Base-by-base conservation (phyloP, 2,797 vertebrate species). In the Catamblyrhynchus diadema region DNA sequence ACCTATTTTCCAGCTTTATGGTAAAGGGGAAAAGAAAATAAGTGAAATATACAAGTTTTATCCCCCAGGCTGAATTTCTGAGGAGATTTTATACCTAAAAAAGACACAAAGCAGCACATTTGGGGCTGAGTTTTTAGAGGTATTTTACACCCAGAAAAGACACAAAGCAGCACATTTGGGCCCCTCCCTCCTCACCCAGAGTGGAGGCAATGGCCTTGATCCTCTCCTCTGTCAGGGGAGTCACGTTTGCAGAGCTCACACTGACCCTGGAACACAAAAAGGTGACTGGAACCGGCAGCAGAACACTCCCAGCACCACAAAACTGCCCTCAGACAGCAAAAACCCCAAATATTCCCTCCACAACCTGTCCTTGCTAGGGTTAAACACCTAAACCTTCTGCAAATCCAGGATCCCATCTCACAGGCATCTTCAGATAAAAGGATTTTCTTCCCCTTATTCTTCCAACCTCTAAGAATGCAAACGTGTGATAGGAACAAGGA, bases 131-230 rank as follows among this genome's bases (percentile, higher is more conserved):
- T 54, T n/a, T 54, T 9, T 14, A 9, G 12, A 21, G 12, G 51
- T 14, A 9, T n/a, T 54, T 54, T 14, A n/a, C 12, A n/a, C 6
- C 2, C 12, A 9, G 0, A 12, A 39, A 22, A 37, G 37, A 37
- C 2, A 54, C 17, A 21, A 28, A 13, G n/a, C 8, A 64, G n/a
- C 39, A n/a, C 3, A 1, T 12, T 61, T 25, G 20, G 33, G 28
- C 6, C 10, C 15, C 12, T 54, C 61, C 95, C 15, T 54, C 45
- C 96, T 96, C 84, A 98, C 98, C 97, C 50, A 98, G 50, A 6
- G 23, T 88, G 3, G 84, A 66, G 5, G 95, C 96, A 1, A 98
- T 98, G 12, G 72, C 65, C 62, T 98, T 95, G 14, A 98, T 97
- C 6, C 41, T 2, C 2, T 96, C 96, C 28, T 93, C 75, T 10